Conservation (phyloP, 2,888 invertebrate species). For the Tipula lateralis region DNA sequence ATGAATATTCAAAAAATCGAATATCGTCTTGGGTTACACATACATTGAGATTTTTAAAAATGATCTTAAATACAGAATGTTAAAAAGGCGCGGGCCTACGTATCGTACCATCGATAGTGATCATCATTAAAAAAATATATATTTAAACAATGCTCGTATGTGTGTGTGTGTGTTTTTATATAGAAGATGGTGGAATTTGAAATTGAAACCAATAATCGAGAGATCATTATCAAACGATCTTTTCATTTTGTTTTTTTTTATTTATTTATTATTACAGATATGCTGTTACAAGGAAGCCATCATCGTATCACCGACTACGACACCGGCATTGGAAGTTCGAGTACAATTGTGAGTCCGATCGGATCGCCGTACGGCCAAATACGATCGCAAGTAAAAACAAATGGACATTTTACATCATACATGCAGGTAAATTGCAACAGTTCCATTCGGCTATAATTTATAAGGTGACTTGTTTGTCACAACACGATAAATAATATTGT, state of each 20-base stretch:
- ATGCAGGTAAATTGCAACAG: conserved; percentile 54
- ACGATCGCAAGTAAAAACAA: conserved; percentile 59
- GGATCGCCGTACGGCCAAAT: conserved; percentile 51
- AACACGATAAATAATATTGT: not conserved
- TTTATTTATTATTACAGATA: not conserved
- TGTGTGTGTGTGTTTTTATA: too few species aligned
- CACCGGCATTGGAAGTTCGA: conserved; percentile 50
- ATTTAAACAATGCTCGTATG: not conserved
- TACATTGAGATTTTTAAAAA: not conserved
- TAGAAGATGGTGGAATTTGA: not conserved
- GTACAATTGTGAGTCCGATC: conserved; percentile 50
- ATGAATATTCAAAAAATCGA: not conserved
- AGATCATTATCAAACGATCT: not conserved
- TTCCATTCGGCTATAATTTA: not conserved
- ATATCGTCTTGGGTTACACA: not conserved
- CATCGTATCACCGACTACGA: conserved; percentile 43
- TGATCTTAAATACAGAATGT: not conserved
- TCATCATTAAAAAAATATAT: not conserved
- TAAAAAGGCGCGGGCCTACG: not conserved
- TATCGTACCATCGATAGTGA: not conserved
- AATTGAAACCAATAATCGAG: not conserved
- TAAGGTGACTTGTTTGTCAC: not conserved
- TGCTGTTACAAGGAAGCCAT: not conserved
- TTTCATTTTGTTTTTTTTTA: not conserved
- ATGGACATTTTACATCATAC: conserved; percentile 61